A percentile compares a stretch with the other conserved stretches of the same genome.
phyloP scores from a whole-genome alignment of 2,888 invertebrate genomes.

The Tanytarsus gracilentus region DNA sequence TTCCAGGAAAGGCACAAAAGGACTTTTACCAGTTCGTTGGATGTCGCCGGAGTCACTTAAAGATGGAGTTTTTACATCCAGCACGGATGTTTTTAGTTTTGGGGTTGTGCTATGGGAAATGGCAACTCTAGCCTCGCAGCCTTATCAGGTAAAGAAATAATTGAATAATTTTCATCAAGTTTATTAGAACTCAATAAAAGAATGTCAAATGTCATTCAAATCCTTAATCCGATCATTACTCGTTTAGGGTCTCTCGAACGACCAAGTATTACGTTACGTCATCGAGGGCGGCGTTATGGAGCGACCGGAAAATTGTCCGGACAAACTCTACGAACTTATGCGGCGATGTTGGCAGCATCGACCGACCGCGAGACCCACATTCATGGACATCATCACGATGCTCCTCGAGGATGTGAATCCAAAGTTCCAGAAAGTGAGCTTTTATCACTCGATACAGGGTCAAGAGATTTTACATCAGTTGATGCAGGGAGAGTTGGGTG shows the following conservation, averaged over 20 bases:
- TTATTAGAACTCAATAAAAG: too few relatives aligned
- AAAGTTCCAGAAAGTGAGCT: slow-evolving; percentile 51
- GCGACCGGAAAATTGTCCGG: slow-evolving; percentile 90
- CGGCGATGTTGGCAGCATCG: slow-evolving; percentile 84
- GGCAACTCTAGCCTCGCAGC: slow-evolving; percentile 95
- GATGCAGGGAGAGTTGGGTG: slow-evolving; percentile 33
- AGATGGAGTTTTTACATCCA: slow-evolving; percentile 85
- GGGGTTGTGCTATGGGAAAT: slow-evolving; percentile 98
- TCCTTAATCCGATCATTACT: too few relatives aligned
- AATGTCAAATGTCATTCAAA: too few relatives aligned
- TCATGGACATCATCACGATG: slow-evolving; percentile 69
- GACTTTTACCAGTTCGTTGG: slow-evolving; percentile 82
- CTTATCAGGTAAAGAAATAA: too few relatives aligned
- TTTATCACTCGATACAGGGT: slow-evolving; percentile 54
- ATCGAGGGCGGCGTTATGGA: slow-evolving; percentile 90
- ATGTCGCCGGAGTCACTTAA: slow-evolving; percentile 94
- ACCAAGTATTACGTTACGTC: slow-evolving; percentile 84
- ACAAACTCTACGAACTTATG: slow-evolving; percentile 85
- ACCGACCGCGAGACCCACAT: slow-evolving; percentile 69
- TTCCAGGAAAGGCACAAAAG: slow-evolving; percentile 36
- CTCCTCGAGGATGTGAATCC: slow-evolving; percentile 56
- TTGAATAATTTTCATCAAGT: too few relatives aligned
- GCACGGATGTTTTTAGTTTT: slow-evolving; percentile 85
- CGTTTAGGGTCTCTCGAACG: slow-evolving; percentile 84
- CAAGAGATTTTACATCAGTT: slow-evolving; percentile 49